These are phyloP conservation scores for Nemurella pictetii DNA, from an alignment of 2,888 invertebrate species.

Conservation along the genomic window DNA sequence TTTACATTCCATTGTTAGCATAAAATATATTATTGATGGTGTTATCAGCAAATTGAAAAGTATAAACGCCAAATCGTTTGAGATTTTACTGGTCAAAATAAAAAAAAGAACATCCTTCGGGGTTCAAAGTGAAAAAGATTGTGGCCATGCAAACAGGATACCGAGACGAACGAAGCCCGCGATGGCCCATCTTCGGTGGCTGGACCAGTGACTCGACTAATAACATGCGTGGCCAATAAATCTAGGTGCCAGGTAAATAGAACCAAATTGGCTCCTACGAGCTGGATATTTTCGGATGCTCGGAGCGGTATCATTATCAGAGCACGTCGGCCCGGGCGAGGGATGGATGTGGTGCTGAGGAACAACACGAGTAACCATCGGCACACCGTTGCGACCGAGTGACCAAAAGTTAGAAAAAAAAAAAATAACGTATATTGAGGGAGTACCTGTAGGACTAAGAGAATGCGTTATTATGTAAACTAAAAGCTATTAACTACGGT, in stretches of 20 bases:
- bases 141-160: not conserved
- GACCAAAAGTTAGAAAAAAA: not conserved
- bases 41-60: too few species aligned
- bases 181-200: not conserved
- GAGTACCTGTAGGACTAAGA: slow-evolving; percentile 2
- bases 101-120: not conserved
- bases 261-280: not conserved
- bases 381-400: not conserved
- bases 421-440: not conserved
- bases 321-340: not conserved
- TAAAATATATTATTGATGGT: too few species aligned
- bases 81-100: too few species aligned
- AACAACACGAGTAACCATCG: not conserved
- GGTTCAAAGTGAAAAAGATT: not conserved
- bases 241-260: slow-evolving; percentile 6
- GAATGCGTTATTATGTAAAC: slow-evolving; percentile 15
- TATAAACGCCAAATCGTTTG: too few species aligned
- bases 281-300: not conserved
- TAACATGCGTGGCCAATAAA: not conserved
- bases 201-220: not conserved
- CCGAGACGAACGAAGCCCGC: not conserved
- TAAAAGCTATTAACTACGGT: slow-evolving; percentile 7
- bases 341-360: not conserved
- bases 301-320: slow-evolving; percentile 3
- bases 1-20: too few species aligned